Evolutionary conservation across 2,888 invertebrate genomes (phyloP), one percentile per base, ranked within the genome.

Genomic region (Acleris literana): DNA sequence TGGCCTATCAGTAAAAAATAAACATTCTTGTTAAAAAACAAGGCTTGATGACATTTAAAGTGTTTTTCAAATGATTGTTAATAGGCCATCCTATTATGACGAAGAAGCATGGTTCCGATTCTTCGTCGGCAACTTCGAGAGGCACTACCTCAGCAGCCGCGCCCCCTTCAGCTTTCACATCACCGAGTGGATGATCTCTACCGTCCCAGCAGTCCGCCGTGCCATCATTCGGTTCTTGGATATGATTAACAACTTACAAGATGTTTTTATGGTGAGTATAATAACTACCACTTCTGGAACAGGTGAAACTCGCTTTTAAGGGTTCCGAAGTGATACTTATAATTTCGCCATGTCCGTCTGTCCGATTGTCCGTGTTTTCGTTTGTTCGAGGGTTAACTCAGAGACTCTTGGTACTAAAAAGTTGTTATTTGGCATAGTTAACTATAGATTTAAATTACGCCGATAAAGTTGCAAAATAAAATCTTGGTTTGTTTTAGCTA

Each of bases 141-240:
- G 93, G 1, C 94, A 95, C 72, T 96, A 96, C 80, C 72, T 90
- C 2, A 90, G 93, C 3, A 95, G 94, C 78, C 89, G 94, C 0
- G 94, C 96, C 7, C 96, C 96, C 0, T 95, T 95, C 76, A 95
- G 95, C 1, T 92, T 95, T 73, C 95, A 93, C 77, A 82, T 95
- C 56, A 95, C 96, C 76, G 94, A 95, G 5, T 95, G 95, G 94
- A 94, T 95, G 72, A 65, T 92, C 1, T 1, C 20, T 6, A 39
- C 73, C 0, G 83, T 90, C 64, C 86, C 88, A 13, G 89, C 90
- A 20, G 82, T 93, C 33, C 82, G 86, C 6, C 79, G 83, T 1
- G 95, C 94, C 1, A 92, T 94, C 43, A 77, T 81, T 16, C 87
- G 92, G 74, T 95, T 95, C 76, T 71, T 95, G 68, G 88, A 94